A percentile compares a stretch with the other conserved stretches of the same genome.
Evolutionary conservation across 2,113 vertebrate species (phyloP).

Genomic region (Sialia sialis): DNA sequence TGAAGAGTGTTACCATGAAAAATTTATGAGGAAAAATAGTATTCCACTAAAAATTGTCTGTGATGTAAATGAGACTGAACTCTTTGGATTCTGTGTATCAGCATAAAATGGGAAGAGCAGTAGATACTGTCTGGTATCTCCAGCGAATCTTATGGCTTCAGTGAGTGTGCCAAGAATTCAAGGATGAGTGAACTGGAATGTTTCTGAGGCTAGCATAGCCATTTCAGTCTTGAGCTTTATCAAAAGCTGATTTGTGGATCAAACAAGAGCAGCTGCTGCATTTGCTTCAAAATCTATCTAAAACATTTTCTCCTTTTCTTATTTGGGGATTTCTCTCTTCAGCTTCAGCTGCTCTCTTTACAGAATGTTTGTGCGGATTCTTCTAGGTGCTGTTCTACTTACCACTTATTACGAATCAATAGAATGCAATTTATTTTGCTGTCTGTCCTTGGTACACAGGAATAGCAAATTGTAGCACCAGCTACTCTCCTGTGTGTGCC

Average conservation of each 20-base stretch:
- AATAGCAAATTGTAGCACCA: neutral
- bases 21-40: conserved; percentile 1
- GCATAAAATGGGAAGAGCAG: neutral
- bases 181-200: neutral
- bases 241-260: conserved; percentile 36
- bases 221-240: conserved; percentile 9
- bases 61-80: neutral
- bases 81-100: neutral
- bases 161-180: neutral
- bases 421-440: neutral
- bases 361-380: neutral
- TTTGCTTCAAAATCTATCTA: neutral
- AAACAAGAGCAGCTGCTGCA: neutral
- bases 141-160: neutral
- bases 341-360: neutral
- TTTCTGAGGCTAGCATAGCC: neutral
- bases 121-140: neutral
- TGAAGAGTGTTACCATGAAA: neutral
- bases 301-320: neutral
- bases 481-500: neutral
- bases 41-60: neutral
- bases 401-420: neutral
- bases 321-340: neutral
- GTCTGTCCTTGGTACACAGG: neutral
- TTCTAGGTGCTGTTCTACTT: neutral